Percentiles rank a stretch among this genome's conserved stretches.
phyloP scores from a whole-genome alignment of 2,113 vertebrate species.

The Rhinogobius similis region DNA sequence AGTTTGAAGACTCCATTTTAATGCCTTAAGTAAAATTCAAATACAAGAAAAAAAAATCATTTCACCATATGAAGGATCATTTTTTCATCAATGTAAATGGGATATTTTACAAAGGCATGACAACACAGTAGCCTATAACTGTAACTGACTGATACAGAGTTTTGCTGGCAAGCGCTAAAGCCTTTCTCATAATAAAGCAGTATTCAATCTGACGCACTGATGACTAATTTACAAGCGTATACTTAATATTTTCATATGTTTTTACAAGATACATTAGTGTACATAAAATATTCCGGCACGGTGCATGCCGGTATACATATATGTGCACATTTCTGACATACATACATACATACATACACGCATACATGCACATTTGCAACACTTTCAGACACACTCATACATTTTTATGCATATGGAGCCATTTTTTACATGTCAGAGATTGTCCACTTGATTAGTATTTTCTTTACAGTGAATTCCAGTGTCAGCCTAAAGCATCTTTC shows the following conservation, averaged over 20 bases:
- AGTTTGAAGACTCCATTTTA: conserved; percentile 79
- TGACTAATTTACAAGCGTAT: conserved; percentile 89
- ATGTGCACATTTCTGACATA: conserved; percentile 40
- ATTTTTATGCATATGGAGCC: conserved; percentile 73
- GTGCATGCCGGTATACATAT: conserved; percentile 69
- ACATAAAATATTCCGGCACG: conserved; percentile 80
- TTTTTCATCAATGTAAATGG: conserved; percentile 79
- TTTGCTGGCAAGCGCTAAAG: conserved; percentile 82
- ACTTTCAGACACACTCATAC: conserved; percentile 60
- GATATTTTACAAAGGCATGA: conserved; percentile 86
- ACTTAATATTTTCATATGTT: conserved; percentile 83
- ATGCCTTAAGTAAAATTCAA: conserved; percentile 82
- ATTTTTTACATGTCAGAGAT: conserved; percentile 77
- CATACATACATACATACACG: conserved; percentile 18
- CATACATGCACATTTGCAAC: conserved; percentile 63
- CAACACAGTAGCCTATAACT: conserved; percentile 82
- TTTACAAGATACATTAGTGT: conserved; percentile 82
- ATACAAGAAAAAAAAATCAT: conserved; percentile 79
- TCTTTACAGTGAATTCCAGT: conserved; percentile 35
- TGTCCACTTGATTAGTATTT: conserved; percentile 72
- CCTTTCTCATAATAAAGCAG: conserved; percentile 79
- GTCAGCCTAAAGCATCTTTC: conserved; percentile 35
- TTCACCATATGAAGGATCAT: conserved; percentile 78
- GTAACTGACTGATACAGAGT: conserved; percentile 80
- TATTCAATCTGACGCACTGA: conserved; percentile 79